These are phyloP conservation scores for Varanus komodoensis DNA, from an alignment of 2,113 vertebrate species.

Conservation along the genomic window DNA sequence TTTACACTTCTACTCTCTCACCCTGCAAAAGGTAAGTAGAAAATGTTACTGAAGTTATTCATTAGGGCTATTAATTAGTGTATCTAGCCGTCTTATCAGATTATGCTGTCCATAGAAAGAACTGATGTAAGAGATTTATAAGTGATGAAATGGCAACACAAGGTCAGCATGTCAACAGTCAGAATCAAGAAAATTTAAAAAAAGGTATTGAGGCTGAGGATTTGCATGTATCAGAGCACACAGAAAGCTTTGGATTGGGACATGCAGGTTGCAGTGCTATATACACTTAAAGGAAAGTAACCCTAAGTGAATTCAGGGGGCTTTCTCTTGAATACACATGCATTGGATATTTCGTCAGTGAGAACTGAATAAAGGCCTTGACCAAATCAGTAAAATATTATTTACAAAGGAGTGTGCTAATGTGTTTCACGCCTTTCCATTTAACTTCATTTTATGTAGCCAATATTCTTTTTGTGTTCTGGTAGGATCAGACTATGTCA, in stretches of 20 bases:
- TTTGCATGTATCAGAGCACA: not conserved
- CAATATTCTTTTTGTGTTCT: conserved; percentile 10
- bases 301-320: not conserved
- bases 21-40: not conserved
- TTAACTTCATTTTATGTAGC: not conserved
- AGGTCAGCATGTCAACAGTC: conserved; percentile 35
- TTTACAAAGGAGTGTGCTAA: not conserved
- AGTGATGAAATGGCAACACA: conserved; percentile 55
- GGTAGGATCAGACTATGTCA: not conserved
- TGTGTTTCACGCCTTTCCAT: not conserved
- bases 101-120: conserved; percentile 38
- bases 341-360: not conserved
- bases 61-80: conserved; percentile 46
- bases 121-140: conserved; percentile 58
- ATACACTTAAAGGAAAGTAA: no score
- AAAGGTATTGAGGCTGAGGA: not conserved
- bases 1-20: conserved; percentile 26
- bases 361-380: conserved; percentile 39
- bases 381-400: conserved; percentile 38
- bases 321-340: no score
- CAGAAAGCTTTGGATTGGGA: not conserved
- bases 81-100: conserved; percentile 34
- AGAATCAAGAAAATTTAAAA: conserved; percentile 31
- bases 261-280: not conserved
- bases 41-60: conserved; percentile 24